These are phyloP conservation scores for Cheirogaleus major DNA, from an alignment of 2,797 vertebrate species.

Conservation along the genomic window DNA sequence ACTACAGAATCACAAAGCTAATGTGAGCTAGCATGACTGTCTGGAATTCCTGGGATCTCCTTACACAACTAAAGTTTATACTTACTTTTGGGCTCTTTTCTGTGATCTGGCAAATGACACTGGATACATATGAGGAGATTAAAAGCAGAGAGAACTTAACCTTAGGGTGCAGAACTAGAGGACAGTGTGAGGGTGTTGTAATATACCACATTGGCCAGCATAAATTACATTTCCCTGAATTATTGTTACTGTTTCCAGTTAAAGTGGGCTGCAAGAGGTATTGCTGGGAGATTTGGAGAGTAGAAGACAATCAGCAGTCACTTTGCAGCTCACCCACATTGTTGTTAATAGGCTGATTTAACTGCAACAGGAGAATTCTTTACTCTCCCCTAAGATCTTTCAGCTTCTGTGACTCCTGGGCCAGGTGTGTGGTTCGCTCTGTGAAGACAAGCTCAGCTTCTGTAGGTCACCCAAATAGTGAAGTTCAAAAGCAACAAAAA, in stretches of 20 bases:
- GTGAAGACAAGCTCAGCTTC: neutral
- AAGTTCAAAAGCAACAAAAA: neutral
- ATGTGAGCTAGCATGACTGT: neutral
- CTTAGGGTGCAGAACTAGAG: neutral
- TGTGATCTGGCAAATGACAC: neutral
- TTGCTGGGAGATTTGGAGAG: neutral
- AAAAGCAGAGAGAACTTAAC: neutral
- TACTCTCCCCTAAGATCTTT: neutral
- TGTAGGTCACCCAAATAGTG: neutral
- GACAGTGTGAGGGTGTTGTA: neutral
- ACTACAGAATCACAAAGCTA: neutral
- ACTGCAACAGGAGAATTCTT: neutral
- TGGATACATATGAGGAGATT: neutral
- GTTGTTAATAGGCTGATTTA: neutral
- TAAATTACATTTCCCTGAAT: neutral
- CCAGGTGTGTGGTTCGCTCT: neutral
- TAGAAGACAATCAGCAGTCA: neutral
- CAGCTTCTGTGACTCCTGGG: neutral
- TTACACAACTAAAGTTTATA: neutral
- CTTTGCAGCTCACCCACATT: neutral
- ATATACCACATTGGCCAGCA: neutral
- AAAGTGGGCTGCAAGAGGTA: neutral
- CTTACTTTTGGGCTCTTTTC: neutral
- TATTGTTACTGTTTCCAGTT: neutral
- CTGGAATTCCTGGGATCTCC: neutral